Base-by-base conservation (phyloP, 2,113 vertebrate genomes). In the Leptocoma aspasia region DNA sequence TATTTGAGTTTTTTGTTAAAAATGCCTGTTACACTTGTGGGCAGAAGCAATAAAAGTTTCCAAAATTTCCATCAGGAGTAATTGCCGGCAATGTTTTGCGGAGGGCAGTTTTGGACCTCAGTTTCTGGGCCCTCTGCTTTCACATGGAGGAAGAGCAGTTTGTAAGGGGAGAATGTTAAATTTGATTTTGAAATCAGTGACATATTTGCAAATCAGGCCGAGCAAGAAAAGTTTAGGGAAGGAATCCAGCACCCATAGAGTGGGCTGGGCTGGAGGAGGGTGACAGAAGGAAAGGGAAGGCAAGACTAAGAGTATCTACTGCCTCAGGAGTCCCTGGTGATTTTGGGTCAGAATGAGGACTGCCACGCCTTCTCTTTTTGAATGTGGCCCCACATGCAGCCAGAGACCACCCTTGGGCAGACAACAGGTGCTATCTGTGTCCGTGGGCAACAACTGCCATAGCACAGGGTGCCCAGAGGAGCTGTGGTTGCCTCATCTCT, bases 401-500 rank as follows among this genome's bases (percentile, higher is more conserved):
- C 71, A 42, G 60, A 39, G 49, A 35, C 18, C 50, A 47, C 26
- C 60, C 37, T 37, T 3, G 4, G 33, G 77, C 11, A 13, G 73
- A 35, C 0, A 1, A 14, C 0, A 0, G 26, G 44, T 22, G 60
- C 53, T 54, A 1, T n/a, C n/a, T n/a, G n/a, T n/a, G n/a, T n/a
- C n/a, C n/a, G n/a, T n/a, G n/a, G n/a, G n/a, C n/a, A n/a, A n/a
- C n/a, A n/a, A n/a, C n/a, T n/a, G n/a, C n/a, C n/a, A n/a, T n/a
- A n/a, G n/a, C 45, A 60, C 66, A 71, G 10, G 37, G 13, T 61
- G 26, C 37, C 31, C 47, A 44, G 45, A 61, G 80, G 20, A 42
- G 66, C 45, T 42, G 21, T 44, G 33, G 31, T 10, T 82, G 56
- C 56, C 21, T 42, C 16, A 26, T 52, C 47, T 35, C 45, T 71